A percentile compares a stretch with the other conserved stretches of the same genome.
phyloP scores from a whole-genome alignment of 35 echinoderm and acorn worm species.

The Acanthaster planci region DNA sequence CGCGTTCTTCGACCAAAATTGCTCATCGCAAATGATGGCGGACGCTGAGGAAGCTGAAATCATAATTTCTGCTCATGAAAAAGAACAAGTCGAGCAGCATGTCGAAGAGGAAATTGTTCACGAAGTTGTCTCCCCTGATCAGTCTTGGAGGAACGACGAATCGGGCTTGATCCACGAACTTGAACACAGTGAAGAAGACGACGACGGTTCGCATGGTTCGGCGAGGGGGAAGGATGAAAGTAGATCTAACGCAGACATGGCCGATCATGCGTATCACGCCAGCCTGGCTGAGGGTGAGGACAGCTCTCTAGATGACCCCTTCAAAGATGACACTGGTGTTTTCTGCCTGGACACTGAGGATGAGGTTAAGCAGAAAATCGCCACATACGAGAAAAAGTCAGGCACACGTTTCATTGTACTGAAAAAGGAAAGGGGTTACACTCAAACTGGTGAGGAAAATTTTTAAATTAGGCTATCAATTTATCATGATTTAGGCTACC shows the following conservation, averaged over 20 bases:
- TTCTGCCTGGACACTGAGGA: slow-evolving; percentile 1
- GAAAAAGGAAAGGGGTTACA: slow-evolving; percentile 9
- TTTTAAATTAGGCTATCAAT: too few relatives aligned
- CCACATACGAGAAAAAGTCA: background rate
- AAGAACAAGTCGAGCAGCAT: slow-evolving; percentile 11
- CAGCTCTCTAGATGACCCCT: background rate
- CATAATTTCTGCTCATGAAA: background rate
- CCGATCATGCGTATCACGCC: background rate
- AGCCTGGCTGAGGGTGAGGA: background rate
- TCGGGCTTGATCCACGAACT: background rate
- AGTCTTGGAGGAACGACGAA: background rate
- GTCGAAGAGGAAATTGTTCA: slow-evolving; percentile 21
- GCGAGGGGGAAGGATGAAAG: too few relatives aligned
- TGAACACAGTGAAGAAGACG: too few relatives aligned
- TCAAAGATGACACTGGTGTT: background rate
- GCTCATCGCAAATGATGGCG: background rate
- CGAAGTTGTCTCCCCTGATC: background rate
- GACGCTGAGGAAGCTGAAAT: background rate
- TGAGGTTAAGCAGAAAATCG: slow-evolving; percentile 6
- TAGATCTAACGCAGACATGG: background rate
- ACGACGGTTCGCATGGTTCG: too few relatives aligned
- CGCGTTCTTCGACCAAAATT: too few relatives aligned
- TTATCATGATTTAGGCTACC: too few relatives aligned
- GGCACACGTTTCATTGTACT: slow-evolving; percentile 17
- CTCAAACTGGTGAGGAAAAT: slow-evolving; percentile 8